Evolutionary conservation across 2,797 vertebrate genomes (phyloP).

Genomic region (Propithecus deckenii): DNA sequence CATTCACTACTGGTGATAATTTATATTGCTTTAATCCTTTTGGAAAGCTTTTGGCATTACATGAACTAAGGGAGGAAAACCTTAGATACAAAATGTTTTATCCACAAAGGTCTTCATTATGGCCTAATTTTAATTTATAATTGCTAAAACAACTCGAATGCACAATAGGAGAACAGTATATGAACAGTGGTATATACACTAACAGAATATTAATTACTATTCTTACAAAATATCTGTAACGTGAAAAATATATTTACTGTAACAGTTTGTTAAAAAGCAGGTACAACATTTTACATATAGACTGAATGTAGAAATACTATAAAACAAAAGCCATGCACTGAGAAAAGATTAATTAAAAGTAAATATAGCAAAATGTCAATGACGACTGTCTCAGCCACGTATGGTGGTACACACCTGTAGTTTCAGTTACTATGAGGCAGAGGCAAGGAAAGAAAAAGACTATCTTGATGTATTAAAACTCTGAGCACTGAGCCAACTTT

Average conservation of each 20-base stretch:
- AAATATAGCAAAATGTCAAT: not conserved
- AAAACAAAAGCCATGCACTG: not conserved
- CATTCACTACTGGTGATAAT: not conserved
- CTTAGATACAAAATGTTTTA: not conserved
- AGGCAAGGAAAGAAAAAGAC: not conserved
- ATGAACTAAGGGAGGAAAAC: not conserved
- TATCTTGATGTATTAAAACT: not conserved
- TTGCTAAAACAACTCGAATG: not conserved
- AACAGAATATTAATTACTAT: not conserved
- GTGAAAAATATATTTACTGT: not conserved
- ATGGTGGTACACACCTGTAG: not conserved
- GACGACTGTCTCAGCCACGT: not conserved
- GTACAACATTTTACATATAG: not conserved
- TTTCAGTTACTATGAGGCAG: not conserved
- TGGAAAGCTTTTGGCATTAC: not conserved
- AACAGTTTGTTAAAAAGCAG: not conserved
- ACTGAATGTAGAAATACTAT: not conserved
- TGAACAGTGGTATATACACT: not conserved
- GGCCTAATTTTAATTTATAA: not conserved
- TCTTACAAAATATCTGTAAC: not conserved
- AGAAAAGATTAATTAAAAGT: not conserved
- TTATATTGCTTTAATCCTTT: not conserved
- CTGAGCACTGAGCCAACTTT: not conserved
- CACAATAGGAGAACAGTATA: not conserved
- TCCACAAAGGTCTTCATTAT: not conserved